Evolutionary conservation across 2,113 vertebrate species (phyloP).

Genomic region (Rutilus rutilus): DNA sequence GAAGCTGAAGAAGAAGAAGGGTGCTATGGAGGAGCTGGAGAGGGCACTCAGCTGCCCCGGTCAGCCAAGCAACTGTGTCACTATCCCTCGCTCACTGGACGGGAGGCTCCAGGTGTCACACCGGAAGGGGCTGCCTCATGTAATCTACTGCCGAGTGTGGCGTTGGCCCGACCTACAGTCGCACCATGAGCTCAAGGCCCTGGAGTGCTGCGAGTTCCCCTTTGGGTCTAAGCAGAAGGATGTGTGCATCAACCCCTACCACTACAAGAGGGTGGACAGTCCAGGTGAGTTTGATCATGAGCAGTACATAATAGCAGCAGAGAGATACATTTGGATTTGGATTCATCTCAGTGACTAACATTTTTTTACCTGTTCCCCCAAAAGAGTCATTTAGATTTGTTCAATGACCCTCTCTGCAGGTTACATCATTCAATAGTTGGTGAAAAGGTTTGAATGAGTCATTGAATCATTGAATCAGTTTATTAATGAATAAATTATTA

Average conservation of each 20-base stretch:
- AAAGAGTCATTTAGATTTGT: not conserved
- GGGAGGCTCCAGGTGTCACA: conserved; percentile 95
- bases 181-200: conserved; percentile 95
- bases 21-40: conserved; percentile 98
- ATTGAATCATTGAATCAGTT: not conserved
- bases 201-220: conserved; percentile 97
- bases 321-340: not conserved
- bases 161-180: conserved; percentile 98
- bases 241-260: conserved; percentile 98
- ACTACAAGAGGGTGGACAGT: conserved; percentile 97
- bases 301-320: not conserved
- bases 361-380: not conserved
- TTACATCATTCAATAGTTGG: not conserved
- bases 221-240: conserved; percentile 98
- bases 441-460: not conserved
- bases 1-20: conserved; percentile 98
- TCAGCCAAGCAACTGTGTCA: conserved; percentile 95
- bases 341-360: not conserved
- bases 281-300: conserved; percentile 78
- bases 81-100: conserved; percentile 93
- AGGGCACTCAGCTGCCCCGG: conserved; percentile 93
- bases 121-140: conserved; percentile 91
- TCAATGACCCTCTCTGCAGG: not conserved
- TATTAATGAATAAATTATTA: not conserved
- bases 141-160: conserved; percentile 97